Percentiles rank a stretch among this genome's conserved stretches.
phyloP scores from a whole-genome alignment of 2,797 vertebrate species.

The Phoxinus dragarum region DNA sequence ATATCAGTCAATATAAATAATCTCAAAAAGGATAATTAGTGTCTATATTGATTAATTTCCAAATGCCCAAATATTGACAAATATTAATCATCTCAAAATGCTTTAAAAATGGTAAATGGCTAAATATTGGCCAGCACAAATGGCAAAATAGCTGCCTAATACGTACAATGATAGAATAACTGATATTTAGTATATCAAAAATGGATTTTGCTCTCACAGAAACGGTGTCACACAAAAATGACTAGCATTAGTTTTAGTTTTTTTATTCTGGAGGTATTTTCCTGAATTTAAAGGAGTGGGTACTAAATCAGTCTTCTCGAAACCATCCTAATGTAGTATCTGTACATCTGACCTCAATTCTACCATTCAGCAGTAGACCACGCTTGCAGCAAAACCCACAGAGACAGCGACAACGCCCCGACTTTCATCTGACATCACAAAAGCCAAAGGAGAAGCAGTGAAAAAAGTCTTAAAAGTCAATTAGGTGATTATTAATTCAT shows the following conservation, averaged over 20 bases:
- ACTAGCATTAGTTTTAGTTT: background rate
- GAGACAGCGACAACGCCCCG: conserved; percentile 84
- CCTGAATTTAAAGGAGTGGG: background rate
- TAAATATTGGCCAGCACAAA: background rate
- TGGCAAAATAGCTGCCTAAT: background rate
- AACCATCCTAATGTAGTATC: conserved; percentile 28
- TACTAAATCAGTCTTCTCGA: conserved; percentile 18
- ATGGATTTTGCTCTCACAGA: background rate
- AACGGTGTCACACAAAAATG: background rate
- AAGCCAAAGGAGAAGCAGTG: conserved; percentile 65
- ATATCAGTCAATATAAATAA: background rate
- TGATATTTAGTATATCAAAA: background rate
- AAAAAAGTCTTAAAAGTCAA: conserved; percentile 81
- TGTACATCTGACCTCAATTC: conserved; percentile 62
- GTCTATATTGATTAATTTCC: too few species aligned
- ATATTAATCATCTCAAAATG: background rate
- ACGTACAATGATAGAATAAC: background rate
- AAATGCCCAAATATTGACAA: background rate
- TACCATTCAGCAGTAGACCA: conserved; percentile 65
- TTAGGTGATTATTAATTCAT: conserved; percentile 99
- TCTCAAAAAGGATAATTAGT: background rate
- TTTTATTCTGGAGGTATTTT: background rate
- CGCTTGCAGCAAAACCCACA: conserved; percentile 72
- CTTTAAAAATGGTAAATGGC: background rate
- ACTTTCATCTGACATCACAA: conserved; percentile 85